Percentiles rank a stretch among this genome's conserved stretches.
Evolutionary conservation across 2,113 vertebrate species (phyloP).

Genomic region (Chauna torquata): DNA sequence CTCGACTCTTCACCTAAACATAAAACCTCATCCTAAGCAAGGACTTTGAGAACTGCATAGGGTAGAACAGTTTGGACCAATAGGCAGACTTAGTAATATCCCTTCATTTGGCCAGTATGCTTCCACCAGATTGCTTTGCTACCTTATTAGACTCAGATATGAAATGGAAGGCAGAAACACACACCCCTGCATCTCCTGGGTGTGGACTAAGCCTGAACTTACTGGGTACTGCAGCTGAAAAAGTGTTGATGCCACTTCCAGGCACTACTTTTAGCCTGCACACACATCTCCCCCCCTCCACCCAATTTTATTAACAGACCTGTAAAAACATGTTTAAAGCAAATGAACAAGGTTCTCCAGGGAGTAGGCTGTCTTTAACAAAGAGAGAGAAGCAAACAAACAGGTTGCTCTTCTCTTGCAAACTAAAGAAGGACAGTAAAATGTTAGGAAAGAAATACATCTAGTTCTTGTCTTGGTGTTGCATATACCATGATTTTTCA

Average conservation of each 20-base stretch:
- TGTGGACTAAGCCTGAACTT: neutral
- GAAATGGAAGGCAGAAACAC: neutral
- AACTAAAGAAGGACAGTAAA: neutral
- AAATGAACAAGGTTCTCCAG: neutral
- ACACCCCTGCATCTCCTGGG: neutral
- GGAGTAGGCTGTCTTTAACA: neutral
- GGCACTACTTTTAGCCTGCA: neutral
- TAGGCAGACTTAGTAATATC: neutral
- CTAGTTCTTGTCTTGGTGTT: neutral
- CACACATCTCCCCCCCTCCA: rapidly evolving
- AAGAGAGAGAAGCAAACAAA: neutral
- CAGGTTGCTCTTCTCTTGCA: neutral
- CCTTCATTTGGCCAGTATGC: neutral
- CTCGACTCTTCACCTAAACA: neutral
- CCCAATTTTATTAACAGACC: neutral
- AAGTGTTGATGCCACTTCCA: neutral
- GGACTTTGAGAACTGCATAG: neutral
- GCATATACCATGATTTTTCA: neutral
- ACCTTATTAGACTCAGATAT: neutral
- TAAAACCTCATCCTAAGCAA: neutral
- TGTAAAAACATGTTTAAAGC: neutral
- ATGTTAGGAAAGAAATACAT: neutral
- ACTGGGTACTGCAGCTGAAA: neutral
- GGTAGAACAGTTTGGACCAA: neutral
- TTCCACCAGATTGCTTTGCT: neutral